Evolutionary conservation across 2,888 invertebrate genomes (phyloP).

Genomic region (Villa cingulata): DNA sequence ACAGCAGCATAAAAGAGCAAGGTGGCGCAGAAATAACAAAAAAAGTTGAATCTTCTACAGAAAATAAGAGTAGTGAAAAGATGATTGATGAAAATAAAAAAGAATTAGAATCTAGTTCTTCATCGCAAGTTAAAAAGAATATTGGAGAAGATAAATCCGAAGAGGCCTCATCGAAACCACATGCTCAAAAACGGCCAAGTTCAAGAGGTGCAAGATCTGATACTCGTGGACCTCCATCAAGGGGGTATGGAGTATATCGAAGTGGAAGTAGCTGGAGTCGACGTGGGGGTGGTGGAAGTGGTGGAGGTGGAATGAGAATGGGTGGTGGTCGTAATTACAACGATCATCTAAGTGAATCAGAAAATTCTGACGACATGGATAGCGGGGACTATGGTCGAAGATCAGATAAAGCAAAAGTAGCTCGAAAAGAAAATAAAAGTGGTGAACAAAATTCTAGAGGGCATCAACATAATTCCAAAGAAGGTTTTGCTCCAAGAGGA

Average conservation of each 20-base stretch:
- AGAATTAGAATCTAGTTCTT: not conserved
- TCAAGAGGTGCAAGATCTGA: slow-evolving; percentile 40
- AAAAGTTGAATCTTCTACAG: slow-evolving; percentile 1
- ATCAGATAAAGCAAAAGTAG: slow-evolving; percentile 39
- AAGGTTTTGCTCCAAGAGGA: slow-evolving; percentile 74
- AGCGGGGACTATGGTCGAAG: slow-evolving; percentile 42
- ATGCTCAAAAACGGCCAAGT: slow-evolving; percentile 23
- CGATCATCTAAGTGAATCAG: slow-evolving; percentile 45
- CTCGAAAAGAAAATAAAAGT: slow-evolving; percentile 29
- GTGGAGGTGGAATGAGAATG: slow-evolving; percentile 20
- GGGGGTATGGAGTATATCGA: slow-evolving; percentile 38
- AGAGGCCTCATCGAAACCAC: not conserved
- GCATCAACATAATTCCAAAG: slow-evolving; percentile 32
- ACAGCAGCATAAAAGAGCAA: not conserved
- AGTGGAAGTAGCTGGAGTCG: slow-evolving; percentile 35
- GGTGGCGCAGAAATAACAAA: not conserved
- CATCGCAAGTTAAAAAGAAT: slow-evolving; percentile 1
- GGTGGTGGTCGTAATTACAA: slow-evolving; percentile 31
- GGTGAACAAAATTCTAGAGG: slow-evolving; percentile 41
- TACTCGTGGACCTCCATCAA: slow-evolving; percentile 29
- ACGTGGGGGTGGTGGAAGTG: slow-evolving; percentile 36
- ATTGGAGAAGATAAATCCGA: not conserved
- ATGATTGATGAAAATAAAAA: slow-evolving; percentile 10
- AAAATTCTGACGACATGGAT: slow-evolving; percentile 57
- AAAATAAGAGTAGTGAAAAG: slow-evolving; percentile 10